phyloP scores from a whole-genome alignment of 2,888 invertebrate species.

The Linyphia triangularis region DNA sequence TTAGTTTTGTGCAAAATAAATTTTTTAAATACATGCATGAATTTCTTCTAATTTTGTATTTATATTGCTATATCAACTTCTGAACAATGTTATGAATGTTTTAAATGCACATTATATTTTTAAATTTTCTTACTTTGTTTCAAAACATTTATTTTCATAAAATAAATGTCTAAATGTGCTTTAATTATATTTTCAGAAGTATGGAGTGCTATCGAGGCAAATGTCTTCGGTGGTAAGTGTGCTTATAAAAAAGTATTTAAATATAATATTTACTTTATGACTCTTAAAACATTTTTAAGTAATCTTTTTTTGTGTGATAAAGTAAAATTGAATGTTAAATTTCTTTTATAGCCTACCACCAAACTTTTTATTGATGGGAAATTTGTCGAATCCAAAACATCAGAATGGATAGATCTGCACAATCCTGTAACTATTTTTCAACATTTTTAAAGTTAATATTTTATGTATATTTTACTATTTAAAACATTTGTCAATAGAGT shows the following conservation, averaged over 20 bases:
- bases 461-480: too few species aligned
- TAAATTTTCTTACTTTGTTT: background rate
- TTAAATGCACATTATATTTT: background rate
- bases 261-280: too few species aligned
- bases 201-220: slow-evolving; percentile 29
- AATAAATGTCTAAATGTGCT: too few species aligned
- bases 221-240: slow-evolving; percentile 43
- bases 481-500: too few species aligned
- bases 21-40: too few species aligned
- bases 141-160: background rate
- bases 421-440: slow-evolving; percentile 85
- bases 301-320: background rate
- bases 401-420: slow-evolving; percentile 95
- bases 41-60: background rate
- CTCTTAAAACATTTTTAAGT: background rate
- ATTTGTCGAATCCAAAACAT: slow-evolving; percentile 93
- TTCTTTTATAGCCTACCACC: slow-evolving; percentile 83
- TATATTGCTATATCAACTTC: background rate
- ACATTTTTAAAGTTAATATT: too few species aligned
- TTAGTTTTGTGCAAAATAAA: too few species aligned
- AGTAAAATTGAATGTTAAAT: background rate
- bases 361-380: slow-evolving; percentile 98
- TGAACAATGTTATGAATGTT: too few species aligned
- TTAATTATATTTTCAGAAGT: slow-evolving; percentile 25
- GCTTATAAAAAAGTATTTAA: background rate